Evolutionary conservation across 1,140 invertebrate genomes (phyloP).

Genomic region (Tetranychus cinnabarinus): DNA sequence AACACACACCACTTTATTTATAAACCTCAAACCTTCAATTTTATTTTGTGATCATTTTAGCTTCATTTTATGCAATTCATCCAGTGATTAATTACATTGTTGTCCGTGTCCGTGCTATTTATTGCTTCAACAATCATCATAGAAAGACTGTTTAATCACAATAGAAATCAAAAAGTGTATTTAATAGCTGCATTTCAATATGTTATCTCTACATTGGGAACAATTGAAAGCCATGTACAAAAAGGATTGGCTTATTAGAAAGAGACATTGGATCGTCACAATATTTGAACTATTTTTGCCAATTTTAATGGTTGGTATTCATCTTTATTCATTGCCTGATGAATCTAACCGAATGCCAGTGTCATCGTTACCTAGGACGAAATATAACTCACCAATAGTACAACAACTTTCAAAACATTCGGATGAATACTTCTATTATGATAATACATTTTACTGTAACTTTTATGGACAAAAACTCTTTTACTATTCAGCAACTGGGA

Average conservation of each 20-base stretch:
- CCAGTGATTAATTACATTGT: no score
- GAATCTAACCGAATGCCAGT: neutral
- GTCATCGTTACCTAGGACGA: neutral
- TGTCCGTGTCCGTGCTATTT: no score
- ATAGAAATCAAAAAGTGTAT: no score
- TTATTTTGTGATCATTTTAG: no score
- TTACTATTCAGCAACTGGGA: no score
- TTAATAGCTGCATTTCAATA: no score
- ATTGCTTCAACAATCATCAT: no score
- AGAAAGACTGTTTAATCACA: no score
- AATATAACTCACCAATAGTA: neutral
- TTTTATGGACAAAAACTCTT: neutral
- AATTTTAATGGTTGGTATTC: neutral
- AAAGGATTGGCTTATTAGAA: conserved; percentile 9
- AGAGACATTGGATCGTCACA: conserved; percentile 13
- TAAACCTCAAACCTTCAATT: no score
- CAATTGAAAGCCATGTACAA: conserved; percentile 6
- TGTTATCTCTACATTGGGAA: neutral
- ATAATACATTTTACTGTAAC: neutral
- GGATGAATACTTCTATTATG: neutral
- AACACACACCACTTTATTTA: no score
- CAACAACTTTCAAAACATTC: neutral
- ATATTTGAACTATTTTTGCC: conserved; percentile 18
- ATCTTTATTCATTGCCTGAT: no score
- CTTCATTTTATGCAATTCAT: no score